Conservation (phyloP, 2,797 vertebrate species). For the Xiphorhynchus erythropygius region DNA sequence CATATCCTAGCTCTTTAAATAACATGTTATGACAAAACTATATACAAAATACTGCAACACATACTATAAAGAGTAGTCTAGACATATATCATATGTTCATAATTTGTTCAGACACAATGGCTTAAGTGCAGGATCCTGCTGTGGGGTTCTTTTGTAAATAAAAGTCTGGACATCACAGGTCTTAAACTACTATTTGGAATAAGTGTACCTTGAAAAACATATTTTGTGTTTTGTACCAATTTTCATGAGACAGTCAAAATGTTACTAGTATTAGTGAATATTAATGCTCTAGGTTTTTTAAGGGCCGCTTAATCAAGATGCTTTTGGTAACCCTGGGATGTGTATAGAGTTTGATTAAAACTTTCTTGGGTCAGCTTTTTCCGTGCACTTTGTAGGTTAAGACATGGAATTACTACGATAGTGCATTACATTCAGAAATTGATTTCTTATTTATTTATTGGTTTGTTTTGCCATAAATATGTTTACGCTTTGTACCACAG, state of each 20-base stretch:
- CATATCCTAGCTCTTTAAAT: neutral
- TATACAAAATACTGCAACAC: neutral
- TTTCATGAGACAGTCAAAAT: neutral
- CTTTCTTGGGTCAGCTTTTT: neutral
- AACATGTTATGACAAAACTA: neutral
- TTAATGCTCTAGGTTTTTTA: neutral
- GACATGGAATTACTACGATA: neutral
- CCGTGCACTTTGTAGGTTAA: neutral
- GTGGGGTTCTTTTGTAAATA: neutral
- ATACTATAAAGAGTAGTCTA: neutral
- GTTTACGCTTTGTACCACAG: conserved; percentile 22
- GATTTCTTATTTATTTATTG: neutral
- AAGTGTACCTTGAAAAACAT: neutral
- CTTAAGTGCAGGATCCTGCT: neutral
- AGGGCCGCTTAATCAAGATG: neutral
- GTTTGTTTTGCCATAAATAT: neutral
- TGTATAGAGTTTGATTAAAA: neutral
- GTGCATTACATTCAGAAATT: neutral
- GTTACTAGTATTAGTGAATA: neutral
- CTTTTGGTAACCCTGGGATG: neutral
- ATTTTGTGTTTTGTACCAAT: neutral
- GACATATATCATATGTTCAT: neutral
- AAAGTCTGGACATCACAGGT: neutral
- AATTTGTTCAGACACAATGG: neutral
- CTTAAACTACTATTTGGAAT: neutral